These are phyloP conservation scores for Sapajus apella DNA, from an alignment of 2,113 vertebrate species.

Conservation along the genomic window DNA sequence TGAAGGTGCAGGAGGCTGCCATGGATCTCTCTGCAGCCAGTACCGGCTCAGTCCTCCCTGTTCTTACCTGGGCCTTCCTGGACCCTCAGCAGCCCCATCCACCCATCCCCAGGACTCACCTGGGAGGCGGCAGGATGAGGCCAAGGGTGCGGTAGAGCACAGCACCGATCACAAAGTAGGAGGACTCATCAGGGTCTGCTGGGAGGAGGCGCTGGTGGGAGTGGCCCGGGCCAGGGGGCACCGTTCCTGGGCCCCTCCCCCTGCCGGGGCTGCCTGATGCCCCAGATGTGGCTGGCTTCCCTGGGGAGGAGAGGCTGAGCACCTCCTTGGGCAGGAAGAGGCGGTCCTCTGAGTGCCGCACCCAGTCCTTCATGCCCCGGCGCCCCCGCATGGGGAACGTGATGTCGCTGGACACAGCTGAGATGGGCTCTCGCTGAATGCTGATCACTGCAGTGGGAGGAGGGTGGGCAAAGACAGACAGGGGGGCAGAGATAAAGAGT, in stretches of 20 bases:
- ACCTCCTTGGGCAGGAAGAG: conserved; percentile 98
- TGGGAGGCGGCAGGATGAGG: conserved; percentile 93
- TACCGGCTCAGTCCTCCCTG: neutral
- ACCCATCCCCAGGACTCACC: conserved; percentile 84
- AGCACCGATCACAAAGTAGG: conserved; percentile 97
- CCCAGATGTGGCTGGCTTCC: conserved; percentile 76
- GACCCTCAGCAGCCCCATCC: neutral
- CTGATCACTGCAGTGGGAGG: conserved; percentile 90
- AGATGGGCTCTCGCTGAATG: conserved; percentile 96
- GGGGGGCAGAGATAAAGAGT: neutral
- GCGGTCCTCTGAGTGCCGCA: conserved; percentile 95
- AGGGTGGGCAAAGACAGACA: neutral
- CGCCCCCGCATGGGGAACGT: conserved; percentile 98
- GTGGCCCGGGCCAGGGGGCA: conserved; percentile 52
- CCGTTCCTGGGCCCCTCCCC: conserved; percentile 37
- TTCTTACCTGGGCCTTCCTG: neutral
- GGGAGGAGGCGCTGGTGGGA: conserved; percentile 69
- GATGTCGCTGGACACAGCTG: conserved; percentile 97
- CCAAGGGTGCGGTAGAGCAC: conserved; percentile 96
- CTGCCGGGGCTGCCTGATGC: neutral
- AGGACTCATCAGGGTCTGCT: conserved; percentile 89
- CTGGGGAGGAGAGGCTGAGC: conserved; percentile 91
- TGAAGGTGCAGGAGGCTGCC: neutral
- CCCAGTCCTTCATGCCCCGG: conserved; percentile 99
- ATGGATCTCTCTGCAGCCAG: neutral